phyloP scores from a whole-genome alignment of 2,113 vertebrate species.

The Rhodinocichla rosea region DNA sequence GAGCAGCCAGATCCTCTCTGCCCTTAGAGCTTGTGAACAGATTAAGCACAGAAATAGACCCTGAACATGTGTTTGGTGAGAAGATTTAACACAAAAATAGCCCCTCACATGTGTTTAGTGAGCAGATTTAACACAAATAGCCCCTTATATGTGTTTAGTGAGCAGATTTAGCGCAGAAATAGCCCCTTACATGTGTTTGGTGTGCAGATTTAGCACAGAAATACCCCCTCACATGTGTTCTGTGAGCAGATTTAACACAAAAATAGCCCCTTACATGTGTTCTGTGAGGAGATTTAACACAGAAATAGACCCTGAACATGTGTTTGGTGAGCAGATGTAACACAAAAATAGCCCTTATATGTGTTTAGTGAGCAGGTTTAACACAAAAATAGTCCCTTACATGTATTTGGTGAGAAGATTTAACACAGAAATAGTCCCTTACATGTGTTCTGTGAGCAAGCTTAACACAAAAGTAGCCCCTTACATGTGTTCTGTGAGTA shows the following conservation, averaged over 20 bases:
- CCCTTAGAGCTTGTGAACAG: neutral
- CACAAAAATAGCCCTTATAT: no score
- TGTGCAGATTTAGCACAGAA: no score
- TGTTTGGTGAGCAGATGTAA: neutral
- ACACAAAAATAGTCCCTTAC: no score
- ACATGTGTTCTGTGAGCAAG: neutral
- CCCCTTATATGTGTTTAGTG: neutral
- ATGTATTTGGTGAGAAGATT: neutral
- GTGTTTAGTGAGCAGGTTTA: neutral
- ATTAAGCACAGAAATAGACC: neutral
- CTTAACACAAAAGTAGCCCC: neutral
- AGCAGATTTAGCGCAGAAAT: neutral
- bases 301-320: no score
- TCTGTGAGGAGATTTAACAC: no score
- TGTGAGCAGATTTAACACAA: no score
- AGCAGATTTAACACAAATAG: no score
- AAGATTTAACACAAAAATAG: no score
- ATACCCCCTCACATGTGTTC: no score
- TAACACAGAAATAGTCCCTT: neutral
- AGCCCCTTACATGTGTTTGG: neutral
- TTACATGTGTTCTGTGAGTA: neutral
- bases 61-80: neutral
- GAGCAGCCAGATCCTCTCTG: neutral
- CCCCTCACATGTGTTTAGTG: no score
- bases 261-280: no score